Evolutionary conservation across 2,113 vertebrate genomes (phyloP).

Genomic region (Crotalus tigris): DNA sequence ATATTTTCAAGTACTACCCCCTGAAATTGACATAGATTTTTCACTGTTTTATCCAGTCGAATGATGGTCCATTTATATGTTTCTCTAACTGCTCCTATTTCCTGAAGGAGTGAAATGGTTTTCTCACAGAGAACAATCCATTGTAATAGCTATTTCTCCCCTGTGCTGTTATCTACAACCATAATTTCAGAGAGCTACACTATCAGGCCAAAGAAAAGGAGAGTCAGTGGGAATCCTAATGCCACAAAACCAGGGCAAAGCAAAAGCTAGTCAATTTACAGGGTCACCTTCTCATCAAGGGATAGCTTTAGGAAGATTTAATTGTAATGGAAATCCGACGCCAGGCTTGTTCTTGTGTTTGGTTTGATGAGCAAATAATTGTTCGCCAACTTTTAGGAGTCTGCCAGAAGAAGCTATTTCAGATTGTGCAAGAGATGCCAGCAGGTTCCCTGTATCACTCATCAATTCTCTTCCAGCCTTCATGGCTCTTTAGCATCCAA

Average conservation of each 20-base stretch:
- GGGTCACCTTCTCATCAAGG: not conserved
- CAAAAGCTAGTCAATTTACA: not conserved
- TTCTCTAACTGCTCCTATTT: conserved; percentile 51
- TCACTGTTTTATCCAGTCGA: conserved; percentile 47
- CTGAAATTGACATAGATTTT: conserved; percentile 39
- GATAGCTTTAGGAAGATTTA: not conserved
- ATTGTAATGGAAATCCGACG: not conserved
- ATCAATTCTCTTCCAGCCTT: not conserved
- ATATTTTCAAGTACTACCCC: conserved; percentile 33
- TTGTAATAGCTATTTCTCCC: conserved; percentile 48
- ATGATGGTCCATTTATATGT: conserved; percentile 47
- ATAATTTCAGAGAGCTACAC: not conserved
- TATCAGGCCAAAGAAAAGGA: not conserved
- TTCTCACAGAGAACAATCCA: conserved; percentile 41
- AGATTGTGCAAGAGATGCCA: not conserved
- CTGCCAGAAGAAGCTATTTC: not conserved
- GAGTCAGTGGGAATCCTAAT: not conserved
- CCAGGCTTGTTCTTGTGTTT: not conserved
- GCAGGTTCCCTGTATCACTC: not conserved
- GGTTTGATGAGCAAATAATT: not conserved
- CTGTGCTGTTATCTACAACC: conserved; percentile 34
- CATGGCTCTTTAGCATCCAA: not conserved
- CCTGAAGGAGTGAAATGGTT: conserved; percentile 26
- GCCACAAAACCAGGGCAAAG: conserved; percentile 11
- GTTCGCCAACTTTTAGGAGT: not conserved